Percentiles rank a stretch among this genome's conserved stretches.
phyloP scores from a whole-genome alignment of 2,888 invertebrate species.

The Arctia plantaginis region DNA sequence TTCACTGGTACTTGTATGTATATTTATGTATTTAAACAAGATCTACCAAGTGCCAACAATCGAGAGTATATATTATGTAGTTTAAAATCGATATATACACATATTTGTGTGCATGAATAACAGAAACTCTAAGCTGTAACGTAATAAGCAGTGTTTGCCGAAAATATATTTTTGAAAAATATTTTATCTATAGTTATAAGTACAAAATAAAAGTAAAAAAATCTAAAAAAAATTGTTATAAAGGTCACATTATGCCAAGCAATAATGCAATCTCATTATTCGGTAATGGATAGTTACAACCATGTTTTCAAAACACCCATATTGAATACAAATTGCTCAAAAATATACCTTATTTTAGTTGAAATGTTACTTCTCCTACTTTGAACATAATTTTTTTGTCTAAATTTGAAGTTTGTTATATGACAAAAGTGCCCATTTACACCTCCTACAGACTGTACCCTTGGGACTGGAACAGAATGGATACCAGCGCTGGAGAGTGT shows the following conservation, averaged over 20 bases:
- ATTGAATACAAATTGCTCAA: neutral
- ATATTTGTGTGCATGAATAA: too few species aligned
- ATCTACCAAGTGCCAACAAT: too few species aligned
- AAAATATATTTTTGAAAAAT: too few species aligned
- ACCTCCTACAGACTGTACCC: neutral
- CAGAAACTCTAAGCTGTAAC: too few species aligned
- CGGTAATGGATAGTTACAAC: neutral
- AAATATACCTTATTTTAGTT: neutral
- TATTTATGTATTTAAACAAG: too few species aligned
- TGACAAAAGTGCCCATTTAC: conserved; percentile 11
- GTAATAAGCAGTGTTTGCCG: too few species aligned
- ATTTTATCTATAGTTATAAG: too few species aligned
- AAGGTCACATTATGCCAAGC: neutral
- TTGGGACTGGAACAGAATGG: neutral
- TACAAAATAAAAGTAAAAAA: too few species aligned
- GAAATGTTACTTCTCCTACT: neutral
- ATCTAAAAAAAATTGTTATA: neutral
- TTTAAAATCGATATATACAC: too few species aligned
- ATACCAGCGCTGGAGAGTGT: neutral
- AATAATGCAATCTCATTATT: neutral
- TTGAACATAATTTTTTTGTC: neutral
- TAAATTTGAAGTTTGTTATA: conserved; percentile 6
- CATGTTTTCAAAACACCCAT: neutral
- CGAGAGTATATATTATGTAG: too few species aligned
- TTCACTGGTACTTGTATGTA: too few species aligned